Percentiles rank a stretch among this genome's conserved stretches.
phyloP scores from a whole-genome alignment of 2,113 vertebrate genomes.

The Spermophilus dauricus region DNA sequence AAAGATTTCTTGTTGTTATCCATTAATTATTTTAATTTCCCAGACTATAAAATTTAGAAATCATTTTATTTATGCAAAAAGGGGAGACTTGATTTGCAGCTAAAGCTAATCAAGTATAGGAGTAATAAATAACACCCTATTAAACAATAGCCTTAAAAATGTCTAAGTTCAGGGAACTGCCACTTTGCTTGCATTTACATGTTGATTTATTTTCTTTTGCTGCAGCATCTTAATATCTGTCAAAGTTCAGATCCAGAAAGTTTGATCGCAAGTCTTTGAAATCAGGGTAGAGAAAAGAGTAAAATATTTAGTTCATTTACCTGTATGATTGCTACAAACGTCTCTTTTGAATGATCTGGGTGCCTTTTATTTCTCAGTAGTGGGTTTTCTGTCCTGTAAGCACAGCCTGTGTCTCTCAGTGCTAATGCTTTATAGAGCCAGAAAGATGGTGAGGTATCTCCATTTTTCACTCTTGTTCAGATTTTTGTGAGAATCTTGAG shows the following conservation, averaged over 20 bases:
- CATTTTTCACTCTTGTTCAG: not conserved
- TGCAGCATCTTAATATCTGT: not conserved
- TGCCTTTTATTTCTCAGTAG: not conserved
- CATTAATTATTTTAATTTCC: slow-evolving; percentile 53
- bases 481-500: not conserved
- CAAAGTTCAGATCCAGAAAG: not conserved
- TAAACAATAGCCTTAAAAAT: not conserved
- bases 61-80: not conserved
- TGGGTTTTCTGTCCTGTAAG: not conserved
- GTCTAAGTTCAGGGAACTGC: not conserved
- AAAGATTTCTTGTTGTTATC: not conserved
- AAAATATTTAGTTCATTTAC: not conserved
- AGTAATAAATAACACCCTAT: not conserved
- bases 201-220: slow-evolving; percentile 1
- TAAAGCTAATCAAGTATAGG: not conserved
- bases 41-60: slow-evolving; percentile 10
- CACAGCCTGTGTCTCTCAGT: not conserved
- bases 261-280: not conserved
- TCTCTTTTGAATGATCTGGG: not conserved
- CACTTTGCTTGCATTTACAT: not conserved
- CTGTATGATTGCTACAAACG: not conserved
- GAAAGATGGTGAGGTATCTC: not conserved
- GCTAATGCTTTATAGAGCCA: not conserved
- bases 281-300: not conserved
- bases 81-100: not conserved